A percentile compares a stretch with the other conserved stretches of the same genome.
These are phyloP conservation scores for Lasioglossum figueresi DNA, from an alignment of 2,888 invertebrate species.

Conservation along the genomic window DNA sequence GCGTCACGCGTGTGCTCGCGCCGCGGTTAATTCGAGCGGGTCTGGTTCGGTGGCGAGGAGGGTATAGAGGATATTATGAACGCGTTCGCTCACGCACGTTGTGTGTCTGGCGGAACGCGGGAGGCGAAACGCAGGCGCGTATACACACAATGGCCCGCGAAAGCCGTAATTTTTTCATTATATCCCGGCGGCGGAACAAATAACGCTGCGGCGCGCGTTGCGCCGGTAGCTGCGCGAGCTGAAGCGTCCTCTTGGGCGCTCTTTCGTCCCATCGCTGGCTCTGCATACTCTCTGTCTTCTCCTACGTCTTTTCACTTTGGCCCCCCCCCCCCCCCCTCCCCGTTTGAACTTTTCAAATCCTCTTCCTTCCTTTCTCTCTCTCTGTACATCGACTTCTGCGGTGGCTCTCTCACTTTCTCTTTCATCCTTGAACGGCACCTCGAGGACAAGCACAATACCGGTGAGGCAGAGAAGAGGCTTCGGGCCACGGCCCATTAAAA, in stretches of 20 bases:
- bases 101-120: slow-evolving; percentile 1
- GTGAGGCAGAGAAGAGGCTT: slow-evolving; percentile 66
- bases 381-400: too few relatives aligned
- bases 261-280: slow-evolving; percentile 34
- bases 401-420: slow-evolving; percentile 8
- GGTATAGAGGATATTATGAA: slow-evolving; percentile 55
- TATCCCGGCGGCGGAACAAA: slow-evolving; percentile 73
- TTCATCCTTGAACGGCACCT: slow-evolving; percentile 57
- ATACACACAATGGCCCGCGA: slow-evolving; percentile 72
- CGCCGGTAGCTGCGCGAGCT: slow-evolving; percentile 37
- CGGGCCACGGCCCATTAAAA: slow-evolving; percentile 80
- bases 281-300: slow-evolving; percentile 38
- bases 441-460: slow-evolving; percentile 67
- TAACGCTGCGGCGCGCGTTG: slow-evolving; percentile 49
- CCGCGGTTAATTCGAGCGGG: slow-evolving; percentile 64
- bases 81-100: slow-evolving; percentile 63
- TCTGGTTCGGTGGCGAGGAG: slow-evolving; percentile 38
- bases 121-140: slow-evolving; percentile 23
- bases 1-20: slow-evolving; percentile 66
- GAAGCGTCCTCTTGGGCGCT: slow-evolving; percentile 41
- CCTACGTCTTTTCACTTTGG: slow-evolving; percentile 1
- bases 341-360: slow-evolving; percentile 56
- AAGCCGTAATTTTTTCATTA: slow-evolving; percentile 78
- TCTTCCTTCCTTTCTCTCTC: neutral
- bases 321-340: neutral